A percentile compares a stretch with the other conserved stretches of the same genome.
Evolutionary conservation across 2,888 invertebrate genomes (phyloP).

Genomic region (Himalopsyche kuldschensis): DNA sequence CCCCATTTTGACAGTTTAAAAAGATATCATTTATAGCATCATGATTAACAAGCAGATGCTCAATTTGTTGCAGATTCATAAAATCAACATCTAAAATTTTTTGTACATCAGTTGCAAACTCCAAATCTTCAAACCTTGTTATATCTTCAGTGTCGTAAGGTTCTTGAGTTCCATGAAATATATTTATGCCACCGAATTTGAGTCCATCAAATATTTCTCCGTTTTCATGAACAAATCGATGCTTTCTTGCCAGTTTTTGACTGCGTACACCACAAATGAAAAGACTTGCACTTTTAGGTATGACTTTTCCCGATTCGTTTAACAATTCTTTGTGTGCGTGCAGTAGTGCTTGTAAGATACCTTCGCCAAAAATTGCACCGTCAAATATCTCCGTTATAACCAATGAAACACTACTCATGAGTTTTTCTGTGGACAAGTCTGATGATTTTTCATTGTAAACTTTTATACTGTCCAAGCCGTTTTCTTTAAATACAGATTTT

Average conservation of each 20-base stretch:
- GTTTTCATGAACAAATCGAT: slow-evolving; percentile 47
- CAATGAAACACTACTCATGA: slow-evolving; percentile 62
- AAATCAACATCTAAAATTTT: slow-evolving; percentile 66
- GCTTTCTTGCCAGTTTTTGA: slow-evolving; percentile 54
- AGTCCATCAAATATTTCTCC: slow-evolving; percentile 38
- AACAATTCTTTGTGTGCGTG: slow-evolving; percentile 72
- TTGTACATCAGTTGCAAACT: slow-evolving; percentile 61
- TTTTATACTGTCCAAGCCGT: slow-evolving; percentile 50
- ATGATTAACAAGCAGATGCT: slow-evolving; percentile 46
- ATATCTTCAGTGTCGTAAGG: slow-evolving; percentile 74
- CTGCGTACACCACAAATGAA: slow-evolving; percentile 67
- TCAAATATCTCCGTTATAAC: slow-evolving; percentile 80
- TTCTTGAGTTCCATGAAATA: slow-evolving; percentile 51
- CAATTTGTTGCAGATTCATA: slow-evolving; percentile 58
- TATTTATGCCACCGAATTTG: slow-evolving; percentile 45
- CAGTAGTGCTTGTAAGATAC: slow-evolving; percentile 64
- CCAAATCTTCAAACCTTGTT: slow-evolving; percentile 56
- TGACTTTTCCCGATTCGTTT: slow-evolving; percentile 52
- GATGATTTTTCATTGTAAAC: slow-evolving; percentile 65
- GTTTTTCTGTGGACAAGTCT: slow-evolving; percentile 54
- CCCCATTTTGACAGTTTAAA: slow-evolving; percentile 51
- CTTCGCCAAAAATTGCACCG: slow-evolving; percentile 78
- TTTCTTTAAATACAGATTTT: slow-evolving; percentile 57
- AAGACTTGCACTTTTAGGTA: slow-evolving; percentile 65
- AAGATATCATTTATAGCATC: slow-evolving; percentile 49